Base-by-base conservation (phyloP, 2,888 invertebrate species). In the Eupithecia centaureata region DNA sequence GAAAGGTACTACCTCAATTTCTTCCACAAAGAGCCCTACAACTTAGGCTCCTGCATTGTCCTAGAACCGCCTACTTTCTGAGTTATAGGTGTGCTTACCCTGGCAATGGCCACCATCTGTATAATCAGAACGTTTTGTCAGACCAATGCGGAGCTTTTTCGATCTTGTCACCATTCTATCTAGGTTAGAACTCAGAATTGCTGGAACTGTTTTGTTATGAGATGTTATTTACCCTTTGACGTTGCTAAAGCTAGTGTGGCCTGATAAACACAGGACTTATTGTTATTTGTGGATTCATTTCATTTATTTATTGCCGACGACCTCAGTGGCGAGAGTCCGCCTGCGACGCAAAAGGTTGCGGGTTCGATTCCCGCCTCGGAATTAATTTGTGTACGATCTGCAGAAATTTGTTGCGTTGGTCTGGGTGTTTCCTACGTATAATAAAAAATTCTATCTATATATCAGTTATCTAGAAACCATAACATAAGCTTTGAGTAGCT, bases 61-160 rank as follows among this genome's bases (percentile, higher is more conserved):
- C 27, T n/a, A 30, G 30, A n/a, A 13, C 30, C 32, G 18, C 57
- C 30, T 57, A 12, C 18, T 18, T 12, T 18, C 63, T 72, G 61
- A 73, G 60, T 72, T 67, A 71, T 72, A 35, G 52, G n/a, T 32
- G 54, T 72, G 25, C 68, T 64, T 67, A 67, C 25, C 35, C 28
- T 22, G 52, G 18, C 67, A 35, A 68, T 58, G 22, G 63, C 64
- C 12, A 47, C 65, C 28, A 68, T 72, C 61, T 63, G 67, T 68
- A 72, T 73, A 72, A 72, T 72, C 72, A 63, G 68, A 52, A 57
- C 67, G 57, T 70, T 71, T 68, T 59, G 56, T 47, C 47, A 70
- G 72, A 72, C 65, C 72, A 70, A 72, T 68, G 57, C 64, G 61
- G 57, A 10, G 32, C 67, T 67, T 72, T 56, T 59, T 28, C 33